Evolutionary conservation across 2,888 invertebrate genomes (phyloP).

Genomic region (Rhynchonema sp.): DNA sequence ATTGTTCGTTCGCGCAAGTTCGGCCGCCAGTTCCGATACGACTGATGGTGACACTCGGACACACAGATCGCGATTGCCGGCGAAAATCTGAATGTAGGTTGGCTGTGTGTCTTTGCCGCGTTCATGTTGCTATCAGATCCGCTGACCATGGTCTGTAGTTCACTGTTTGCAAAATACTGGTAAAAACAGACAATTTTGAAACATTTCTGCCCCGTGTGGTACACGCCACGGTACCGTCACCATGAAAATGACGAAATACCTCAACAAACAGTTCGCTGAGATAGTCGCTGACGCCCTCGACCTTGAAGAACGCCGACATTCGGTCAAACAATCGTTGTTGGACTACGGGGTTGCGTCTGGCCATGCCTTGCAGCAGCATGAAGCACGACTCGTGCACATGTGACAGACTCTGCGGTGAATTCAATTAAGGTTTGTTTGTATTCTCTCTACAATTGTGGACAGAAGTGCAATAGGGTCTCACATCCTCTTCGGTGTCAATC

Average conservation of each 20-base stretch:
- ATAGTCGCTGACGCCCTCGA: background rate
- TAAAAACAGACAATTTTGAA: no score
- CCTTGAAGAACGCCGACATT: background rate
- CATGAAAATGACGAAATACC: background rate
- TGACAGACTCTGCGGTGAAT: background rate
- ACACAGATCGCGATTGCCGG: slow-evolving; percentile 28
- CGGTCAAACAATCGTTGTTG: slow-evolving; percentile 4
- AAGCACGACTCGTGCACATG: slow-evolving; percentile 3
- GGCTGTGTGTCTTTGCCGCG: no score
- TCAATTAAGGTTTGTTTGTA: no score
- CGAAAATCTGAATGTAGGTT: slow-evolving; percentile 29
- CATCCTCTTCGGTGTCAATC: slow-evolving; percentile 10
- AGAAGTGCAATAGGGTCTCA: background rate
- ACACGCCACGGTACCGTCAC: no score
- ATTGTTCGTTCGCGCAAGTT: background rate
- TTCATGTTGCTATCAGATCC: no score
- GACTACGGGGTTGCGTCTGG: background rate
- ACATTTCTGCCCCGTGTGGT: no score
- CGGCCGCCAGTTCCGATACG: background rate
- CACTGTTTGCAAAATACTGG: no score
- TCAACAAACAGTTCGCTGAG: slow-evolving; percentile 6
- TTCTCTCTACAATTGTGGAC: background rate
- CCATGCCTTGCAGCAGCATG: slow-evolving; percentile 1
- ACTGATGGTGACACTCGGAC: slow-evolving; percentile 26
- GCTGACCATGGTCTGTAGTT: no score